Base-by-base conservation (phyloP, 2,113 vertebrate genomes). In the Mobula hypostoma region DNA sequence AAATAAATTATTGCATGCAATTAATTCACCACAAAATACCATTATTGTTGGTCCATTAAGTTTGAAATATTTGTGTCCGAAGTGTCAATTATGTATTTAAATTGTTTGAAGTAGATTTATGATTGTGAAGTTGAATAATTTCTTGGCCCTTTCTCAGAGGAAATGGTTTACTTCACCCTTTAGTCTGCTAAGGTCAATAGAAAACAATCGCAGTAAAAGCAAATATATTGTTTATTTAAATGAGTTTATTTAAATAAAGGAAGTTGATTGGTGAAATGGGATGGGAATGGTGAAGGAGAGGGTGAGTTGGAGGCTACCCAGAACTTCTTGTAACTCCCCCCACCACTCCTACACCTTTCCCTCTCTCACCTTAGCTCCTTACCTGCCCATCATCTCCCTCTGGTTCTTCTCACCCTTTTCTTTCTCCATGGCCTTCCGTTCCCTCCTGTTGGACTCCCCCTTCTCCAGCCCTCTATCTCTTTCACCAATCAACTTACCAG, bases 41-140 rank as follows among this genome's bases (percentile, higher is more conserved):
- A 56, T 76, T 93, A 93, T 93, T 76, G 91, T 93, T 93, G 91
- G 68, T 74, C 91, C 91, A 93, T 93, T 93, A 93, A 48, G 9
- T 93, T 74, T 93, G 91, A 93, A 29, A 66, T 74, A 93, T 93
- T 72, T 93, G 24, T 40, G 24, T 70, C 91, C 72, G 27, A 56
- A 24, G 70, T 74, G 91, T 74, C 70, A 76, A 93, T 76, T 72
- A 76, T 27, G 74, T 14, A 76, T 93, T 29, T 74, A 72, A 93
- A 48, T 40, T 72, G 19, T 70, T 93, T 70, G 72, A 76, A 74
- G 9, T 93, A 56, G 70, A 74, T 74, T 66, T 76, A 70, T 3
- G 24, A 11, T 74, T 72, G 68, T 32, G 12, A 74, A 93, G 27
- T 74, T 93, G n/a, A 90, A 90, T 90, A 90, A 90, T 90, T 66